Evolutionary conservation across 2,113 vertebrate species (phyloP).

Genomic region (Antechinus flavipes): DNA sequence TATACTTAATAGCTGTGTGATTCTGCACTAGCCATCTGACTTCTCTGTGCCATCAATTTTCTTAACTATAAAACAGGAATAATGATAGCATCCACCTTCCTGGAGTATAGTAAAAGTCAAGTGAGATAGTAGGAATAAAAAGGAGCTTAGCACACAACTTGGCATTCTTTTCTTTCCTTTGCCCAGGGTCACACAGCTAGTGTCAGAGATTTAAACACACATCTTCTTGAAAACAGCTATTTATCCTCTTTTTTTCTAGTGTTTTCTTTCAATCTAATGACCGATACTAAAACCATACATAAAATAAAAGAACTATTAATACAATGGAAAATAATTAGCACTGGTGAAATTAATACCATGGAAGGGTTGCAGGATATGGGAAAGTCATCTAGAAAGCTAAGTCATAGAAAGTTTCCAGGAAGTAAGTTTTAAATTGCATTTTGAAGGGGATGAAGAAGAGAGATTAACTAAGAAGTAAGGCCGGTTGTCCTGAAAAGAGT

Average conservation of each 20-base stretch:
- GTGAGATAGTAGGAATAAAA: not conserved
- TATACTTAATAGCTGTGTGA: not conserved
- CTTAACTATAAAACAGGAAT: not conserved
- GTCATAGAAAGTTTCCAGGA: not conserved
- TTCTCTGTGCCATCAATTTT: not conserved
- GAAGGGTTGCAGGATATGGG: not conserved
- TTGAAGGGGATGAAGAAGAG: constrained; percentile 5
- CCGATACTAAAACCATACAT: not conserved
- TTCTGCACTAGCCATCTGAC: not conserved
- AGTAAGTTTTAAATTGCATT: not conserved
- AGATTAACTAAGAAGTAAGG: too few species aligned
- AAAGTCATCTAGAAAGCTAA: not conserved
- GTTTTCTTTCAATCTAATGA: constrained; percentile 23
- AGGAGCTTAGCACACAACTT: not conserved
- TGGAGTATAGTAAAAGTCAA: not conserved
- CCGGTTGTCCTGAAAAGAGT: too few species aligned
- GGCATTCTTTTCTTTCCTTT: not conserved
- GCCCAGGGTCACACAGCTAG: not conserved
- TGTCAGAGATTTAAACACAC: not conserved
- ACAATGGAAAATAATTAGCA: not conserved
- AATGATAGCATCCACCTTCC: not conserved
- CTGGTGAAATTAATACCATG: not conserved
- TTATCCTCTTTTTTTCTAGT: constrained; percentile 2
- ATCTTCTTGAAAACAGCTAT: not conserved
- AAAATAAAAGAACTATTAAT: constrained; percentile 33